Conservation (phyloP, 2,113 vertebrate genomes). For the Spilogale gracilis region DNA sequence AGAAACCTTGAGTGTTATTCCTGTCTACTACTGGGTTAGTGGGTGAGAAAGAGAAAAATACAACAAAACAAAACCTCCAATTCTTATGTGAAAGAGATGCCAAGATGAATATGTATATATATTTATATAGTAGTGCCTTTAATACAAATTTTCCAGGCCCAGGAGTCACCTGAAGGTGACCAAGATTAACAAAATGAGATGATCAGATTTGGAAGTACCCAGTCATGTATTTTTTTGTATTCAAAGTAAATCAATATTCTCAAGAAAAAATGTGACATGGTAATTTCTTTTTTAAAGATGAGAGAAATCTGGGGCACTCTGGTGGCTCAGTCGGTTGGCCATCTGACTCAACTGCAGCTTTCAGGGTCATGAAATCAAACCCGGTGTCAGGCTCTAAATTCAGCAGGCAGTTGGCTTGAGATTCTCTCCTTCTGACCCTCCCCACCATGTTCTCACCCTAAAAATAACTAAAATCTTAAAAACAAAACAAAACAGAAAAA, state of each 20-base stretch:
- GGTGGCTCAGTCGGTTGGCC: not conserved
- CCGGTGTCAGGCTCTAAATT: not conserved
- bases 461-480: not conserved
- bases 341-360: not conserved
- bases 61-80: not conserved
- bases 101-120: slow-evolving; percentile 8
- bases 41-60: not conserved
- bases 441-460: not conserved
- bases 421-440: not conserved
- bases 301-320: not conserved
- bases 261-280: not conserved
- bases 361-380: not conserved
- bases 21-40: not conserved
- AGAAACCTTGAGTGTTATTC: not conserved
- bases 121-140: not conserved
- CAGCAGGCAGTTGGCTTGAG: not conserved
- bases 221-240: not conserved
- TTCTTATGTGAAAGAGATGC: slow-evolving; percentile 36
- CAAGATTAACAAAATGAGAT: not conserved
- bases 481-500: not conserved
- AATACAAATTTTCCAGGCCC: not conserved
- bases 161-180: not conserved
- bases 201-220: not conserved
- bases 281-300: not conserved
- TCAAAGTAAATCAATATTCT: not conserved